Base-by-base conservation (phyloP, 2,113 vertebrate species). In the Helogale parvula region DNA sequence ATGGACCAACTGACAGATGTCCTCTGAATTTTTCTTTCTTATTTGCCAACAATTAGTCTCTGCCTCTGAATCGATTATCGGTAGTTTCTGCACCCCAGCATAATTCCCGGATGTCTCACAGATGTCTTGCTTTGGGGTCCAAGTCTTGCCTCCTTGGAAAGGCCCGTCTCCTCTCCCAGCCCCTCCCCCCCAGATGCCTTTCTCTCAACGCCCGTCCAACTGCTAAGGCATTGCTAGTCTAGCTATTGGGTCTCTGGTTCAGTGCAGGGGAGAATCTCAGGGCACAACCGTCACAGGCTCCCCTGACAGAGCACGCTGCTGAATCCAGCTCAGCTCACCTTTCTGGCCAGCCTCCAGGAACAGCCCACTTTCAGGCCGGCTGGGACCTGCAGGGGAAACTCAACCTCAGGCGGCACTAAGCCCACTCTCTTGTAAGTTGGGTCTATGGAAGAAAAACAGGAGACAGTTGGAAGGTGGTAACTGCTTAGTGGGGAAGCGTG, bases 31-130 rank as follows among this genome's bases (percentile, higher is more conserved):
- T 27, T 91, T 83, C 31, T 84, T 91, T 76, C 74, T 80, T 74
- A 41, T 45, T 69, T 65, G 33, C 21, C 66, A 65, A 71, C 33
- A 60, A 16, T 94, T 65, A 66, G 45, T 35, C n/a, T 90, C 65
- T 85, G 60, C 54, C 54, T 95, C 86, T 96, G 54, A 79, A 86
- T 8, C 19, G 45, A 92, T 95, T 60, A 50, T 71, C 33, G 3
- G 7, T 12, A 13, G 52, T 71, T 72, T 54, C 31, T 50, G 50
- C n/a, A 71, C 47, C 27, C 45, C 41, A 65, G 81, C 25, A 2
- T 25, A 33, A 47, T 85, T 57, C 77, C 31, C 84, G 96, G 80
- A 84, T 57, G 10, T 93, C n/a, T 95, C 92, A 82, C 65, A 93
- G 79, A 50, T 69, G 50, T 63, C 68, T 85, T 41, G 13, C 83